Percentiles rank a stretch among this genome's conserved stretches.
Evolutionary conservation across 1,140 invertebrate genomes (phyloP).

Genomic region (Ectropis grisescens): DNA sequence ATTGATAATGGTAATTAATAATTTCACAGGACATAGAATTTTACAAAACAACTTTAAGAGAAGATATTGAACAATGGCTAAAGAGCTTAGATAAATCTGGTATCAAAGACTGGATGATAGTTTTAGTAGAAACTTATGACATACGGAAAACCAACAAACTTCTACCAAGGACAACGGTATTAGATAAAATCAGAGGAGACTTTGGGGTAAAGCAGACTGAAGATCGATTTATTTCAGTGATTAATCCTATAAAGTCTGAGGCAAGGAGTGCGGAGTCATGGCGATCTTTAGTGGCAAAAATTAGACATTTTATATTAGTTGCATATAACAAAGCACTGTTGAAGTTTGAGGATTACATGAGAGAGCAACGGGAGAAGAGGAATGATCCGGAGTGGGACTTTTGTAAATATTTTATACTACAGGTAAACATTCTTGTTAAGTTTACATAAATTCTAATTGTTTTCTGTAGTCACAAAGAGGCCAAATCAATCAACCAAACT

Average conservation of each 20-base stretch:
- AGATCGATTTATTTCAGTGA: constrained; percentile 88
- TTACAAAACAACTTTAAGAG: constrained; percentile 87
- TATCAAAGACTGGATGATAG: constrained; percentile 93
- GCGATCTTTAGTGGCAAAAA: constrained; percentile 84
- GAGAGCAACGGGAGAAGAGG: constrained; percentile 89
- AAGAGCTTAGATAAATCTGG: constrained; percentile 80
- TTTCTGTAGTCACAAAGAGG: no score
- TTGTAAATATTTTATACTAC: constrained; percentile 93
- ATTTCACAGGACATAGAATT: constrained; percentile 87
- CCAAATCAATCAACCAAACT: no score
- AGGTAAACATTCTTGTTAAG: constrained; percentile 80
- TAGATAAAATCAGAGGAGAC: constrained; percentile 95
- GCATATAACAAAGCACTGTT: constrained; percentile 89
- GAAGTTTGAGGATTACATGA: constrained; percentile 92
- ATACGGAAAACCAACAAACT: constrained; percentile 93
- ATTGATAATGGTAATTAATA: constrained; percentile 6
- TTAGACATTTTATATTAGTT: constrained; percentile 86
- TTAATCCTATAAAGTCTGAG: constrained; percentile 92
- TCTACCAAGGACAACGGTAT: constrained; percentile 90
- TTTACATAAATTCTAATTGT: constrained; percentile 4
- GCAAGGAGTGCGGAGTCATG: constrained; percentile 91
- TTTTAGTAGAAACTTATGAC: constrained; percentile 93
- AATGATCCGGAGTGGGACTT: constrained; percentile 95
- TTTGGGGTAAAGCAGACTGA: constrained; percentile 91
- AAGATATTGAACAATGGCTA: constrained; percentile 92